Percentiles rank a stretch among this genome's conserved stretches.
These are phyloP conservation scores for Drosophila kepulauana DNA, from an alignment of 1,140 invertebrate genomes.

Conservation along the genomic window DNA sequence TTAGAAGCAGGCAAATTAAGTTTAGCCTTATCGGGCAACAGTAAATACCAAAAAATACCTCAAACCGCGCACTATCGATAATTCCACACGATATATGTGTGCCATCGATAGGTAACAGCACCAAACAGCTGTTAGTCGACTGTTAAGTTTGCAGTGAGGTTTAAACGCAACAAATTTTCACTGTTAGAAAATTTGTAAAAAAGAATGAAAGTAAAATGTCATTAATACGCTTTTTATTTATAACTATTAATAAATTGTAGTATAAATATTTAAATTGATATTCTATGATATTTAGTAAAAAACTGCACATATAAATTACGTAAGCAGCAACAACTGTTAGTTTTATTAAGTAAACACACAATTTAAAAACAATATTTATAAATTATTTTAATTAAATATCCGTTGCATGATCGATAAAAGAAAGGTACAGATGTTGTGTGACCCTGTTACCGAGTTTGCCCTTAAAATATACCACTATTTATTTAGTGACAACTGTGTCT, in stretches of 20 bases:
- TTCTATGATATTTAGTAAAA: too few species aligned
- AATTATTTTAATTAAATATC: neutral
- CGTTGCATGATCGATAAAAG: neutral
- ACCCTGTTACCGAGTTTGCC: neutral
- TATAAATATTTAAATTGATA: too few species aligned
- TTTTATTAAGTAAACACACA: too few species aligned
- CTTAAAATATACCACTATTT: constrained; percentile 7
- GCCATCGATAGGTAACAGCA: neutral
- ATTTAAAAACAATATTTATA: too few species aligned
- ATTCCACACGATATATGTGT: too few species aligned
- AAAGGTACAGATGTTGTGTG: neutral
- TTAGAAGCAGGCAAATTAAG: constrained; percentile 28
- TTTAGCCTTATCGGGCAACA: neutral
- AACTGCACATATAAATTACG: too few species aligned
- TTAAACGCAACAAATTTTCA: neutral
- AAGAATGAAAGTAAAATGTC: too few species aligned
- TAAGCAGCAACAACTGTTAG: too few species aligned
- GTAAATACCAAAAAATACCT: constrained; percentile 19
- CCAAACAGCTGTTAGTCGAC: constrained; percentile 7
- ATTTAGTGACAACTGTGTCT: neutral
- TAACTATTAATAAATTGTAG: too few species aligned
- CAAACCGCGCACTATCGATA: constrained; percentile 13
- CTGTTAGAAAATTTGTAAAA: neutral
- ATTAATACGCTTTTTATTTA: too few species aligned
- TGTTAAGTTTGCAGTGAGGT: neutral